Evolutionary conservation across 2,888 invertebrate genomes (phyloP).

Genomic region (Rotaria socialis): DNA sequence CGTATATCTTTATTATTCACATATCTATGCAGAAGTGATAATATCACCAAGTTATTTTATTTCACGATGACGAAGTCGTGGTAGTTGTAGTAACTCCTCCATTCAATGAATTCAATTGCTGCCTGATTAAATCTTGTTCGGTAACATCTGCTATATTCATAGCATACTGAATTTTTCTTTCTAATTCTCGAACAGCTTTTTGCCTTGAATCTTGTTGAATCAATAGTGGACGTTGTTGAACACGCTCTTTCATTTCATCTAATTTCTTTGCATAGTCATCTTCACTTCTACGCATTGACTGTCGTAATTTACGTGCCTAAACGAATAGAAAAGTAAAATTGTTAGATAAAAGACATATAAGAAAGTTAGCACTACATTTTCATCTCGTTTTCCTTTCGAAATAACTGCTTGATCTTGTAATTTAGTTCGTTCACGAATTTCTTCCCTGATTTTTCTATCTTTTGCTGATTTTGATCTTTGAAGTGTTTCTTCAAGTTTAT

Average conservation of each 20-base stretch:
- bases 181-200: not conserved
- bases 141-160: not conserved
- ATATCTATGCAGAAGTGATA: not conserved
- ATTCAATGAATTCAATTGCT: not conserved
- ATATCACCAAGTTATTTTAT: too few species aligned
- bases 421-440: not conserved
- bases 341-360: not conserved
- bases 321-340: not conserved
- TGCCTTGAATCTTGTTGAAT: not conserved
- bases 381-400: not conserved
- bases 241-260: slow-evolving; percentile 9
- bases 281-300: not conserved
- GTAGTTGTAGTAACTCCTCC: not conserved
- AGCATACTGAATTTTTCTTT: slow-evolving; percentile 7
- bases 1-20: not conserved
- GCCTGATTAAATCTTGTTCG: not conserved
- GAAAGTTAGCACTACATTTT: not conserved
- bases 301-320: not conserved
- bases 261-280: not conserved
- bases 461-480: not conserved
- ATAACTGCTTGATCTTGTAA: not conserved
- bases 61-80: too few species aligned
- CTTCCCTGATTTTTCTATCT: not conserved
- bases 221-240: not conserved
- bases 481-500: not conserved